phyloP scores from a whole-genome alignment of 2,797 vertebrate species.

The Mormyrops boulengeri region DNA sequence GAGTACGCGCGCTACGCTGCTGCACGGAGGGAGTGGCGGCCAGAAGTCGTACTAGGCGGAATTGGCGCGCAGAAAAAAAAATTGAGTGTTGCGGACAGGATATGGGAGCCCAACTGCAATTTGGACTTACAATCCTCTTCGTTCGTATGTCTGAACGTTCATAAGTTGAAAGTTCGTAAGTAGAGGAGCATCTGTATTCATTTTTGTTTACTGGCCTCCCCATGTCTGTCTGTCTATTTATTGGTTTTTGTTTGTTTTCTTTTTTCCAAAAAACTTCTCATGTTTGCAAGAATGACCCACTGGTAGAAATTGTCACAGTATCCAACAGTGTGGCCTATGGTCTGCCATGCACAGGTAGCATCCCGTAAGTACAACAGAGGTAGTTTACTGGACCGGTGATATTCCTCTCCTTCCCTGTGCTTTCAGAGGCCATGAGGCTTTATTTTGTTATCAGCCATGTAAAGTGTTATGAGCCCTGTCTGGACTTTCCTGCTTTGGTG shows the following conservation, averaged over 20 bases:
- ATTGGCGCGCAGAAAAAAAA: too few species aligned
- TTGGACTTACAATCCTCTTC: too few species aligned
- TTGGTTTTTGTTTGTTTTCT: not conserved
- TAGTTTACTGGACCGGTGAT: not conserved
- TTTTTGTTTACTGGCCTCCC: too few species aligned
- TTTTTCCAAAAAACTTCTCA: not conserved
- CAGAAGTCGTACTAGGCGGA: too few species aligned
- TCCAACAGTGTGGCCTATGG: conserved; percentile 19
- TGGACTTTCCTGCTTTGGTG: conserved; percentile 41
- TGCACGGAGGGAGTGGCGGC: too few species aligned
- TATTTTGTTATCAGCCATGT: not conserved
- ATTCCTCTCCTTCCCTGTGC: not conserved
- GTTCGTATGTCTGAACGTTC: too few species aligned
- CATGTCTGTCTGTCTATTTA: not conserved
- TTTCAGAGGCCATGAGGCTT: not conserved
- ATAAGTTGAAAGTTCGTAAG: too few species aligned
- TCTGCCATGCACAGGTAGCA: conserved; percentile 34
- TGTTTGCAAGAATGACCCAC: not conserved
- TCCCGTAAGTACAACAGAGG: not conserved
- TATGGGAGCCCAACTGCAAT: too few species aligned
- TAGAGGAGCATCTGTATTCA: too few species aligned
- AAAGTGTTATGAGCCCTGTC: not conserved
- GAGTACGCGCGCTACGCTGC: too few species aligned
- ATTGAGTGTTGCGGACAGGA: too few species aligned
- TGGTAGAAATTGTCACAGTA: not conserved